Base-by-base conservation (phyloP, 2,888 invertebrate genomes). In the Acleris cristana region DNA sequence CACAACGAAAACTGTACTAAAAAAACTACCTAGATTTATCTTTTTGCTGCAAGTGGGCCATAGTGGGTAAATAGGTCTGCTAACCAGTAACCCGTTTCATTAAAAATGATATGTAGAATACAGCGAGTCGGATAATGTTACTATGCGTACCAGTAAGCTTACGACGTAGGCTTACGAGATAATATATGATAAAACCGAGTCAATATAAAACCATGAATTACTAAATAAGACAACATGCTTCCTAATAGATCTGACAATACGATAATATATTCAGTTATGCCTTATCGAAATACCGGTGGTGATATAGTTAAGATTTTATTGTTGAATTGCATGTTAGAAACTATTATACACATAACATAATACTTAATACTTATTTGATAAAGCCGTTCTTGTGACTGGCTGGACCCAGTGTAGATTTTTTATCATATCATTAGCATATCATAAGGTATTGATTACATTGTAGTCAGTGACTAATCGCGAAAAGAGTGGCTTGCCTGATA, bases 181-280 rank as follows among this genome's bases (percentile, higher is more conserved):
- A n/a, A n/a, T n/a, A n/a, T 71, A 69, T 77, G 69, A 79, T 72
- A 64, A 72, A 76, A 80, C 79, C 40, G 19, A 60, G 88, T 89
- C 87, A 90, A 89, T 89, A 79, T 82, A 79, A 81, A 72, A 75
- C 74, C 82, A 90, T 89, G 88, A 90, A 90, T 90, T 90, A 90
- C 77, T 88, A 88, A 79, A 82, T 89, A 90, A 90, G 87, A 85
- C 77, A 85, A 87, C 86, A 89, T 89, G 92, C 92, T 92, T 92
- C 92, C 92, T 91, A 87, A 90, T 92, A 92, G 90, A 89, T 88
- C 81, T 87, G 92, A 92, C 92, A 92, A 92, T 92, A 92, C 89
- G 74, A 81, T 79, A 73, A 79, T 62, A 81, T 84, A 88, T 87
- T 89, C 82, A 82, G 84, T 89, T 90, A 88, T 90, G 92, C 92